Base-by-base conservation (phyloP, 2,113 vertebrate genomes). In the Speoplatyrhinus poulsoni region DNA sequence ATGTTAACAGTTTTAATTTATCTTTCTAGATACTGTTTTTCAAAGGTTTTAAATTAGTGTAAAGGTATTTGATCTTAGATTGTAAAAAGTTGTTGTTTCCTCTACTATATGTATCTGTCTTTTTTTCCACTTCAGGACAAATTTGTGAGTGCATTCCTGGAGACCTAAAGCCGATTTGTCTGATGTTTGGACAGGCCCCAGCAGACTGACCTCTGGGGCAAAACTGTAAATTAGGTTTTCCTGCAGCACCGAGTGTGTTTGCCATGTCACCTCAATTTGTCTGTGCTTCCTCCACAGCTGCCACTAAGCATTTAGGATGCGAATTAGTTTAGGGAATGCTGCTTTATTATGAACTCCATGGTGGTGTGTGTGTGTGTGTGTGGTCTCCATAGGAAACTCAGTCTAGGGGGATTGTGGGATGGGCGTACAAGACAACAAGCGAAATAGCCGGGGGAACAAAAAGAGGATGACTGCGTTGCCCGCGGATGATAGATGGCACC, bases 191-290 rank as follows among this genome's bases (percentile, higher is more conserved):
- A 78, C 77, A 76, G 50, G 58, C 74, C 57, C 82, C 46, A 61
- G 32, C 12, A 55, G 71, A 55, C 33, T 85, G 84, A 90, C 87
- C 87, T 85, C 76, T 63, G 12, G 72, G 81, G 79, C 66, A 73
- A 85, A 77, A 86, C 82, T 73, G 78, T 84, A 87, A 86, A 86
- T 89, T 80, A 82, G 78, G 81, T 87, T 85, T 86, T 1, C 12
- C 9, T 46, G 33, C 15, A 62, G 33, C 60, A n/a, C 60, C 54
- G 61, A 71, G 67, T 72, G 56, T 67, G 79, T 77, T 80, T 64
- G 46, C 79, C 46, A 16, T 77, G 79, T 84, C 83, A 52, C 76
- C 81, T 67, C 73, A 73, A 70, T 84, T 68, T 71, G 75, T 80
- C 80, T 71, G 69, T 63, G 48, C 52, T 46, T 32, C 52, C 48